phyloP scores from a whole-genome alignment of 1,140 invertebrate species.

The Contarinia nasturtii region DNA sequence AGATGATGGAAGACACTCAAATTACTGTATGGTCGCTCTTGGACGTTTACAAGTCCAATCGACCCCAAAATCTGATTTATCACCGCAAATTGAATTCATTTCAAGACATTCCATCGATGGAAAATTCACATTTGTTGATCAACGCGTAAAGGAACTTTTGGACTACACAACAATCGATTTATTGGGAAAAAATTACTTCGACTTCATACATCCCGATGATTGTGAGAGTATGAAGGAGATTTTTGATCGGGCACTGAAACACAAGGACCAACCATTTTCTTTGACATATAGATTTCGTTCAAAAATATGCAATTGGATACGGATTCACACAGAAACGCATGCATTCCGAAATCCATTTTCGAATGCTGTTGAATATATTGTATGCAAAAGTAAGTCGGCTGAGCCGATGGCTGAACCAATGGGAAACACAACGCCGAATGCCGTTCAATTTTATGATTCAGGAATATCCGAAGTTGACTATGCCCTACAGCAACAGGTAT shows the following conservation, averaged over 20 bases:
- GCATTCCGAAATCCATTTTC: constrained; percentile 95
- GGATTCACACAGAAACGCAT: constrained; percentile 87
- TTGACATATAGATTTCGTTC: constrained; percentile 88
- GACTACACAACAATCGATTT: constrained; percentile 88
- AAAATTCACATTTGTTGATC: constrained; percentile 97
- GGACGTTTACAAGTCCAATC: constrained; percentile 87
- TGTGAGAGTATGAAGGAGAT: constrained; percentile 92
- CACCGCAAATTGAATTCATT: constrained; percentile 83
- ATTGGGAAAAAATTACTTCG: constrained; percentile 85
- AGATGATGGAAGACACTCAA: constrained; percentile 61
- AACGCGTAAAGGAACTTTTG: constrained; percentile 74
- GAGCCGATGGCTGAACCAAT: constrained; percentile 19
- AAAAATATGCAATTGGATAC: constrained; percentile 87
- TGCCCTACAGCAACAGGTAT: constrained; percentile 34
- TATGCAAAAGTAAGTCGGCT: constrained; percentile 77
- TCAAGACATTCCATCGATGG: constrained; percentile 87
- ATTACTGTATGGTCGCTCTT: constrained; percentile 95
- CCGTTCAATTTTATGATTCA: constrained; percentile 27
- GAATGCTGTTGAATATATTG: constrained; percentile 94
- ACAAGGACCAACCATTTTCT: constrained; percentile 90
- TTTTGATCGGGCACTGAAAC: constrained; percentile 90
- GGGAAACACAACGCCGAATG: constrained; percentile 14
- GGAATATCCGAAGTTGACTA: constrained; percentile 52
- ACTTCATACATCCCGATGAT: constrained; percentile 93
- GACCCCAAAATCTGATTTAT: constrained; percentile 78